Evolutionary conservation across 1,140 invertebrate species (phyloP).

Genomic region (Meloidogyne hapla): DNA sequence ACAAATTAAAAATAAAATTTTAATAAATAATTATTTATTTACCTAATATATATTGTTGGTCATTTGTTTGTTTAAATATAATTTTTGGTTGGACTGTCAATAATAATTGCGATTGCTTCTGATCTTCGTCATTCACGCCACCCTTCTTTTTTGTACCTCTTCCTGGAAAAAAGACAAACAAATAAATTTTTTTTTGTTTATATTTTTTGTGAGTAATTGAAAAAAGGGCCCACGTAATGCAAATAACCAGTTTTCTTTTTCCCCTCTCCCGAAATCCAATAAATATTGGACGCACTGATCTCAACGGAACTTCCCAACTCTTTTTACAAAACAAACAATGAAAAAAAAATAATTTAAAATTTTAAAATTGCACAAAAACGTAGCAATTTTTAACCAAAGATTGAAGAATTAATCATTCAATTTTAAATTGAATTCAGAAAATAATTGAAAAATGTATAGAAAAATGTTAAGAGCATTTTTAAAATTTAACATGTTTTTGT

Average conservation of each 20-base stretch:
- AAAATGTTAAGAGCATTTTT: background rate
- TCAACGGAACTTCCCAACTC: background rate
- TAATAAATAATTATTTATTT: background rate
- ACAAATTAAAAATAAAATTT: background rate
- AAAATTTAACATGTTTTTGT: no score
- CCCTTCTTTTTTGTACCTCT: background rate
- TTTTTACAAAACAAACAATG: background rate
- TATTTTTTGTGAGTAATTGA: no score
- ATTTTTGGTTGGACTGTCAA: background rate
- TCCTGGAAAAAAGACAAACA: background rate
- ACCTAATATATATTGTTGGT: constrained; percentile 1
- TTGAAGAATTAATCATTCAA: background rate
- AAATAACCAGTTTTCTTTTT: background rate
- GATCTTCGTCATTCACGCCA: background rate
- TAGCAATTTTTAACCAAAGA: background rate
- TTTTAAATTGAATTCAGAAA: background rate
- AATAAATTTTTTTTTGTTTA: background rate
- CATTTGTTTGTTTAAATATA: background rate
- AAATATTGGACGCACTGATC: background rate
- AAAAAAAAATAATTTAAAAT: background rate
- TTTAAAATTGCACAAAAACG: background rate
- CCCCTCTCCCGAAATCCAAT: background rate
- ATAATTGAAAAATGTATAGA: background rate
- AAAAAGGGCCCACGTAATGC: background rate
- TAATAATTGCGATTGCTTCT: background rate